phyloP scores from a whole-genome alignment of 2,888 invertebrate species.

The Hyalella azteca region DNA sequence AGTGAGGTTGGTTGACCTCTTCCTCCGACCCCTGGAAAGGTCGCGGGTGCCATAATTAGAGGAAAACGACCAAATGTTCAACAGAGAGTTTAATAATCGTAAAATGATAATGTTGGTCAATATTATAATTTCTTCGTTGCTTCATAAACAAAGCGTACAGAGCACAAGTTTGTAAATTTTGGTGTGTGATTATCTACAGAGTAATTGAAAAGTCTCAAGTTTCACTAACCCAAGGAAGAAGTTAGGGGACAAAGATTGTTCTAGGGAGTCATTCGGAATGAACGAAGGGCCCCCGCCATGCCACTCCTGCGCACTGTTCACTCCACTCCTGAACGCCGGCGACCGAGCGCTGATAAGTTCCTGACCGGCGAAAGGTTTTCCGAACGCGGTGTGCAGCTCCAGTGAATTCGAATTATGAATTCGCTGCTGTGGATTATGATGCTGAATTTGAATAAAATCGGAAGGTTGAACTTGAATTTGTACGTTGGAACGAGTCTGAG shows the following conservation, averaged over 20 bases:
- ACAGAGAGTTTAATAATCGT: too few relatives aligned
- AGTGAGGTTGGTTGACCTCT: background rate
- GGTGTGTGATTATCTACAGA: too few relatives aligned
- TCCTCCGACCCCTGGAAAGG: background rate
- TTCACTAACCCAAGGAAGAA: background rate
- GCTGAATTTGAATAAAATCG: constrained; percentile 38
- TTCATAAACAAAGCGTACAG: too few relatives aligned
- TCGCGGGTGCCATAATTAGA: too few relatives aligned
- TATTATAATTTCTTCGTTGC: too few relatives aligned
- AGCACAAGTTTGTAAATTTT: too few relatives aligned
- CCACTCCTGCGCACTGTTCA: background rate
- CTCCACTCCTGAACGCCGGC: background rate
- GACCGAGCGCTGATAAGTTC: background rate
- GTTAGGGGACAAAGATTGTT: background rate
- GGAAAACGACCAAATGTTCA: too few relatives aligned
- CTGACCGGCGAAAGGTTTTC: background rate
- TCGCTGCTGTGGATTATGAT: background rate
- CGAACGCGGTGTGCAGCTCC: constrained; percentile 8
- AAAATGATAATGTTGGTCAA: too few relatives aligned
- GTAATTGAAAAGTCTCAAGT: too few relatives aligned
- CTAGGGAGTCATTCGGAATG: background rate
- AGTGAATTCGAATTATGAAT: background rate
- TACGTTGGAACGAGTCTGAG: constrained; percentile 8
- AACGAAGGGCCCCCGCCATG: constrained; percentile 18
- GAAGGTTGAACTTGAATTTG: constrained; percentile 15